These are phyloP conservation scores for Magallana nippona DNA, from an alignment of 2,888 invertebrate species.

Conservation along the genomic window DNA sequence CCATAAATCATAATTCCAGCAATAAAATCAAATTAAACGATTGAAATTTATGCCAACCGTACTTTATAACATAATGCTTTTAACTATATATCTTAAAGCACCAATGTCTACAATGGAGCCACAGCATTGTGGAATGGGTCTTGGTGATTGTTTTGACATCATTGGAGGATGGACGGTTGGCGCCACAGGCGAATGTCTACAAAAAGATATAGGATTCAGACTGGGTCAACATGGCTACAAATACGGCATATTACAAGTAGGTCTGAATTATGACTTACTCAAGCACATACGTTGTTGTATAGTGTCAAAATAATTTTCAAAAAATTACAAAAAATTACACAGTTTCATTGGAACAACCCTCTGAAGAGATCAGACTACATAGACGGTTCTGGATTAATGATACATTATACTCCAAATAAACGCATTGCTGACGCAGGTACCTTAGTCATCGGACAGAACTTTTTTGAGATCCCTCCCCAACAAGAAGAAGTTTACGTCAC, in stretches of 20 bases:
- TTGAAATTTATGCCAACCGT: too few species aligned
- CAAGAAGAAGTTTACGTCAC: conserved; percentile 36
- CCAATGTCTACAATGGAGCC: neutral
- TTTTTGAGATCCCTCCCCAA: conserved; percentile 65
- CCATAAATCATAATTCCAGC: too few species aligned
- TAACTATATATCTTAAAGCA: neutral
- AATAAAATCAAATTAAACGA: too few species aligned
- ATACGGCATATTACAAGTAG: conserved; percentile 48
- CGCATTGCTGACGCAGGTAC: conserved; percentile 60
- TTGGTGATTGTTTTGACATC: conserved; percentile 43
- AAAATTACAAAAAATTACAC: too few species aligned
- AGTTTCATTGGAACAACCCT: conserved; percentile 71
- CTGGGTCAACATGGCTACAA: conserved; percentile 52
- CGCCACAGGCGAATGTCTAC: conserved; percentile 45
- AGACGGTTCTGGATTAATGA: conserved; percentile 65
- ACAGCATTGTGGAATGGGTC: conserved; percentile 47
- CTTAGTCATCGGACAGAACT: conserved; percentile 58
- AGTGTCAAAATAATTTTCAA: too few species aligned
- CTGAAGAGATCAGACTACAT: conserved; percentile 47
- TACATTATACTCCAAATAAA: conserved; percentile 61
- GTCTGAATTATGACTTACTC: conserved; percentile 35
- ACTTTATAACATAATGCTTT: too few species aligned
- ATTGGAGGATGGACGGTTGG: conserved; percentile 56
- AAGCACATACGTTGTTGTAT: too few species aligned
- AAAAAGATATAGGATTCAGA: conserved; percentile 49